Percentiles rank a stretch among this genome's conserved stretches.
phyloP scores from a whole-genome alignment of 2,113 vertebrate species.

The Pluvianellus socialis region DNA sequence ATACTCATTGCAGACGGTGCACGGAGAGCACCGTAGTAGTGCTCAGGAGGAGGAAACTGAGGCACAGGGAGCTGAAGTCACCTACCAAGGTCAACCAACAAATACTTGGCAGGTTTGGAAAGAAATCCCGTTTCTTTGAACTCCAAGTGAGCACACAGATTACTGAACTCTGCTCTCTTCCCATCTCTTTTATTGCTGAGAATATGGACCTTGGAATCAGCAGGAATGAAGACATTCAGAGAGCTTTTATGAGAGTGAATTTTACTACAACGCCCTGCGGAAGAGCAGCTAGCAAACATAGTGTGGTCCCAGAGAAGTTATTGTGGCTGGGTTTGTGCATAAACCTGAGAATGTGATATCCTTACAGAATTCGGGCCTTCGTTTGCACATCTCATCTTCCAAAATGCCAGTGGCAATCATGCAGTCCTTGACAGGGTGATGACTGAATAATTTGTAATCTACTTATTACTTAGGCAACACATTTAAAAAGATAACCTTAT shows the following conservation, averaged over 20 bases:
- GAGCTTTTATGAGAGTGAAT: background rate
- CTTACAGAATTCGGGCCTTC: background rate
- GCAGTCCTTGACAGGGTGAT: slow-evolving; percentile 12
- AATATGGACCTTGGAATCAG: background rate
- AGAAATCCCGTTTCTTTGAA: background rate
- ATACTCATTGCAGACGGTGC: background rate
- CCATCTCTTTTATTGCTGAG: background rate
- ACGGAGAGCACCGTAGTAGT: no score
- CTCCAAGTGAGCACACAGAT: background rate
- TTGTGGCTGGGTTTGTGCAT: background rate
- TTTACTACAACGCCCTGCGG: background rate
- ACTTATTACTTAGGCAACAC: slow-evolving; percentile 5
- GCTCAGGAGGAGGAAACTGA: background rate
- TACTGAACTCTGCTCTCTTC: no score
- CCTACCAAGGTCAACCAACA: background rate
- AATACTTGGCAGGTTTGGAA: background rate
- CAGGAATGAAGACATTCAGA: background rate
- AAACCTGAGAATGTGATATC: background rate
- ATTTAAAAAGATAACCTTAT: slow-evolving; percentile 15
- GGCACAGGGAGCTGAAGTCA: background rate
- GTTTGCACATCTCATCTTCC: background rate
- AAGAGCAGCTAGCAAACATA: background rate
- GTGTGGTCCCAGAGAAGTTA: background rate
- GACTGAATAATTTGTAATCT: slow-evolving; percentile 42
- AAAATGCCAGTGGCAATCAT: slow-evolving; percentile 27